Evolutionary conservation across 2,888 invertebrate genomes (phyloP), one percentile per base, ranked within the genome.

Genomic region (Beris morrisii): DNA sequence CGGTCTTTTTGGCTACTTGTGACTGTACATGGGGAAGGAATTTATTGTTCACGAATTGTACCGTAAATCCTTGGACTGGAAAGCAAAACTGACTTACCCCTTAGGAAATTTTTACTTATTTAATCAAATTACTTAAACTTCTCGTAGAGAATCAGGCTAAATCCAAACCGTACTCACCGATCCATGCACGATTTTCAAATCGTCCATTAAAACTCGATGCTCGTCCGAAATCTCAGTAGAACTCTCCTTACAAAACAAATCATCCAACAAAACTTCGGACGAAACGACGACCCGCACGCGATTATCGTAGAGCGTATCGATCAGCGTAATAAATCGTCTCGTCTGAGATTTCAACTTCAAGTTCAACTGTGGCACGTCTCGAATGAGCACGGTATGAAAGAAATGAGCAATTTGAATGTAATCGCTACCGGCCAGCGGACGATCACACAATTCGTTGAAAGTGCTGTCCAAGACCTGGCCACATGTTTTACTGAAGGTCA

Each of bases 231-330:
- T 84, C 68, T 83, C 83, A n/a, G 55, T 58, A 69, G 79, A 72
- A 70, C 82, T 78, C 73, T 85, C 84, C 44, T 82, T 73, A 65
- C 82, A 81, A 80, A 98, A 95, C 46, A 99, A 83, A 67, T 89
- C 81, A 67, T 87, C 89, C 57, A 92, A 86, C 4, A 91, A 87
- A 64, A 86, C 88, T 71, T 90, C 91, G 0, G 97, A 91, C 9
- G 92, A 90, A 73, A 96, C 87, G 0, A 97, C 91, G 50, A 97
- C 86, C 77, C 89, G 84, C 68, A 95, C 93, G 83, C 88, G 89
- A 76, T 93, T 91, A 80, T 99, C 97, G 78, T 99, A 99, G 9
- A 99, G 84, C 0, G 97, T 96, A 79, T 99, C 99, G 73, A 99
- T 95, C 13, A 99, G 84, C 0, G 95, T 97, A 69, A 98, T 98